Evolutionary conservation across 2,888 invertebrate species (phyloP), one percentile per base, ranked within the genome.

Genomic region (Oegoconia quadripuncta): DNA sequence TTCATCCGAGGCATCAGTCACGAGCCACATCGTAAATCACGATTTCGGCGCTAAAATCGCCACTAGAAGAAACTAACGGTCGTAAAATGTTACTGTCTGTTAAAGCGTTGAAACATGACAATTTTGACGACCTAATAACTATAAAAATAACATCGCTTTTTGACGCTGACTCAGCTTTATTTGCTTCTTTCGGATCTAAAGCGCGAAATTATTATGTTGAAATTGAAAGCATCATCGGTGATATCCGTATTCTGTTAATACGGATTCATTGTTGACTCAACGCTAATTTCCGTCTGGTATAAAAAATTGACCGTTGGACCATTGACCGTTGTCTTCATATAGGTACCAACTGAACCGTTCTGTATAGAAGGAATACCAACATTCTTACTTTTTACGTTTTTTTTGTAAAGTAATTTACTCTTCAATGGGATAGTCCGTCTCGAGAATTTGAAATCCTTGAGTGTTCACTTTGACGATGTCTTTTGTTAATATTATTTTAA

Each of bases 211-310:
- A n/a, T n/a, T n/a, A n/a, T n/a, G n/a, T n/a, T n/a, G n/a, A n/a
- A n/a, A n/a, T n/a, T n/a, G n/a, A n/a, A n/a, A n/a, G n/a, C n/a
- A n/a, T n/a, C n/a, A n/a, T 44, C 44, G 39, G 44, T 45, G 42
- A n/a, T n/a, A 56, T 61, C 57, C 50, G 55, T 39, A 52, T 55
- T 52, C 50, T 46, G n/a, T n/a, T n/a, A n/a, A 53, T 63, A 62
- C 67, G 62, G 60, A 64, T 59, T 53, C 56, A 53, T 41, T 56
- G 59, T 61, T 56, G 63, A 73, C 60, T 67, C 68, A 59, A 62
- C 61, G 59, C 55, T 71, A 70, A 77, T 76, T 74, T 77, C 80
- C 74, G 72, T 46, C 48, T 52, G 7, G 48, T 49, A 58, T 71
- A 72, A 76, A 72, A 73, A 67, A 56, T 8, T 57, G 62, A 64